phyloP scores from a whole-genome alignment of 2,888 invertebrate genomes.

The Leptinotarsa tumamoca region DNA sequence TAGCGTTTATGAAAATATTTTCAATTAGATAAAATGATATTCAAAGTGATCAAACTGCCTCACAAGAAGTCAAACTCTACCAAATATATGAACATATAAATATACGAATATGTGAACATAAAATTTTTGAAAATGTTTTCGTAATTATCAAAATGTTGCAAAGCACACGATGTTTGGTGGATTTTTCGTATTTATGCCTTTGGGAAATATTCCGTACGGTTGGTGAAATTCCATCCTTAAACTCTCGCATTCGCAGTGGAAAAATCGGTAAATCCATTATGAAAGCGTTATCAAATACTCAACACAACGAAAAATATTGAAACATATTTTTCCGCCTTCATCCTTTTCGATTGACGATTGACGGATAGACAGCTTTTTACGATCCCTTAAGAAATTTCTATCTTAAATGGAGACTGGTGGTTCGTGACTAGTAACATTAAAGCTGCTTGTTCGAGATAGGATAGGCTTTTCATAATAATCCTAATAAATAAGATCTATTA shows the following conservation, averaged over 20 bases:
- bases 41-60: no score
- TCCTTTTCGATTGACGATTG: constrained; percentile 34
- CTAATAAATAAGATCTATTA: constrained; percentile 35
- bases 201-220: neutral
- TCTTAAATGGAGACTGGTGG: constrained; percentile 6
- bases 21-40: no score
- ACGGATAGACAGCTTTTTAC: constrained; percentile 36
- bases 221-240: neutral
- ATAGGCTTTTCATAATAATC: constrained; percentile 30
- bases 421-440: constrained; percentile 39
- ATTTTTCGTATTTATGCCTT: neutral
- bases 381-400: constrained; percentile 16
- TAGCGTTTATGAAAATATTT: no score
- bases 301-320: constrained; percentile 25
- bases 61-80: no score
- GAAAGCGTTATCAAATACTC: constrained; percentile 17
- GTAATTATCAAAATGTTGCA: no score
- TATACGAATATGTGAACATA: no score
- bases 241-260: neutral
- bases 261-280: constrained; percentile 5
- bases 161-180: no score
- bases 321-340: constrained; percentile 27
- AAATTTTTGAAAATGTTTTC: no score
- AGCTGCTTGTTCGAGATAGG: constrained; percentile 33
- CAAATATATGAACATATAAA: no score